These are phyloP conservation scores for Sphenopsis melanotis DNA, from an alignment of 2,797 vertebrate genomes.

Conservation along the genomic window DNA sequence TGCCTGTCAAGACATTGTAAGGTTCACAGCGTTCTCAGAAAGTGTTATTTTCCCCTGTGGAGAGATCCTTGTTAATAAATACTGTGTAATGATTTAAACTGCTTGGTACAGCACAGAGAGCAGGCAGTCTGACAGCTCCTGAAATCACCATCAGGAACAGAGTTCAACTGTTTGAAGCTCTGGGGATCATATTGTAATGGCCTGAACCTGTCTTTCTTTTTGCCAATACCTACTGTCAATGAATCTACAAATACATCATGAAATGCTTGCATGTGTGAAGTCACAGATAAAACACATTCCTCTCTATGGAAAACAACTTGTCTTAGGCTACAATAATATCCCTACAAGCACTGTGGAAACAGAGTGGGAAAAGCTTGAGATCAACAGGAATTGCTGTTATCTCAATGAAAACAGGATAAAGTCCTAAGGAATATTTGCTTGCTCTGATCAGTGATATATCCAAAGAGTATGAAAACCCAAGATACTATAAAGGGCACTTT, in stretches of 20 bases:
- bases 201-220: not conserved
- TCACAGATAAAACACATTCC: not conserved
- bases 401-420: not conserved
- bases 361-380: not conserved
- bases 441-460: not conserved
- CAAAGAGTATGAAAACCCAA: not conserved
- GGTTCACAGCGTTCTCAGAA: not conserved
- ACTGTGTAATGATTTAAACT: not conserved
- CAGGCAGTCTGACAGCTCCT: not conserved
- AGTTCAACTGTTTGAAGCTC: not conserved
- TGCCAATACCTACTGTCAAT: not conserved
- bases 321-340: not conserved
- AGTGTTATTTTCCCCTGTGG: not conserved
- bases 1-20: not conserved
- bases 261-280: not conserved
- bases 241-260: not conserved
- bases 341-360: not conserved
- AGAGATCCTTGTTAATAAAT: not conserved
- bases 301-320: not conserved
- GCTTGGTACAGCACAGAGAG: not conserved
- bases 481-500: not conserved
- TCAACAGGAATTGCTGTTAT: not conserved
- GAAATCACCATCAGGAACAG: not conserved
- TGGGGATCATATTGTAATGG: not conserved
- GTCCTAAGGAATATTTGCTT: not conserved